Percentiles rank a stretch among this genome's conserved stretches.
Conservation (phyloP, 2,888 invertebrate genomes). For the Athetis lepigone region DNA sequence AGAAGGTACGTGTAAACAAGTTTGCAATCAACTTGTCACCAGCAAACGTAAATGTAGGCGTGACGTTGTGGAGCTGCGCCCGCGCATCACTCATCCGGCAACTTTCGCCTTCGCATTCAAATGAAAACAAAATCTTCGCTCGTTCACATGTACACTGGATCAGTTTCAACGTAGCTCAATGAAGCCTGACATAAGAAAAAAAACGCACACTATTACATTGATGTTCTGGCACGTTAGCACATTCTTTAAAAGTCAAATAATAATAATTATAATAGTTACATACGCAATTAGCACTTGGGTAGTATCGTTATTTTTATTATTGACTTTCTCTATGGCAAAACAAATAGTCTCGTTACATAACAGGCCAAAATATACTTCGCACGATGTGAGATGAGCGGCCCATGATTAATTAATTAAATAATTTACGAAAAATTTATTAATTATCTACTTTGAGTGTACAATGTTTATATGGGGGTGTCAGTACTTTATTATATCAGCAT, state of each 20-base stretch:
- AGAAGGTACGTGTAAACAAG: not conserved
- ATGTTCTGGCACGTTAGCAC: not conserved
- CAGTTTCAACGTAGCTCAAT: conserved; percentile 15
- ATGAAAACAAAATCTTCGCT: conserved; percentile 59
- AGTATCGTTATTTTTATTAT: conserved; percentile 50
- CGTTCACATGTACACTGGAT: conserved; percentile 33
- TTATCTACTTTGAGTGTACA: not conserved
- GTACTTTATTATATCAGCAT: not conserved
- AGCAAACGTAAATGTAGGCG: conserved; percentile 38
- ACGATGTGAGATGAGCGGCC: conserved; percentile 25
- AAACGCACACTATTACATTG: not conserved
- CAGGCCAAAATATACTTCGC: conserved; percentile 26
- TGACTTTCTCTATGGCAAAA: conserved; percentile 59
- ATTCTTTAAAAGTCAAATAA: conserved; percentile 34
- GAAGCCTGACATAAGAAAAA: conserved; percentile 5
- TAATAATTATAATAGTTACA: conserved; percentile 29
- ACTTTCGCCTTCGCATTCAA: conserved; percentile 61
- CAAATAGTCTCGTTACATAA: conserved; percentile 49
- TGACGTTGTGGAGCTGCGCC: conserved; percentile 44
- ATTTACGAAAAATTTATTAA: not conserved
- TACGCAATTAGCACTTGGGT: conserved; percentile 34
- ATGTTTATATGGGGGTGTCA: not conserved
- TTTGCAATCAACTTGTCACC: conserved; percentile 21
- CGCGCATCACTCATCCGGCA: conserved; percentile 52
- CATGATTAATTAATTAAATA: conserved; percentile 7